Conservation (phyloP, 2,888 invertebrate genomes). For the Yponomeuta plumbellus region DNA sequence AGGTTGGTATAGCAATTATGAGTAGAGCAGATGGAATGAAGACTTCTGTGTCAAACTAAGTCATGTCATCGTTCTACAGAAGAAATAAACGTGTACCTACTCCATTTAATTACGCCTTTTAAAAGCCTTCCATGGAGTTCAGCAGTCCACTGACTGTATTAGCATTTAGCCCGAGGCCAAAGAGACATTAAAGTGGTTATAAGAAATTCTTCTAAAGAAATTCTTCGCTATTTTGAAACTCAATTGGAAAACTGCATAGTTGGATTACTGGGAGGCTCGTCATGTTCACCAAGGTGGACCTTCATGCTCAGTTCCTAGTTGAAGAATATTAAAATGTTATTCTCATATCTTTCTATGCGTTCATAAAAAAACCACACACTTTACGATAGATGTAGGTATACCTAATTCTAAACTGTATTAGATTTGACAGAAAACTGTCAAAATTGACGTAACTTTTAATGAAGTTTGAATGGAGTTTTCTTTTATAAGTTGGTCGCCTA, state of each 20-base stretch:
- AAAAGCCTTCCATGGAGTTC: constrained; percentile 61
- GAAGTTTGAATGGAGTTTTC: too few relatives aligned
- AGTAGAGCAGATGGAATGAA: too few relatives aligned
- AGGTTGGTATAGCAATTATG: too few relatives aligned
- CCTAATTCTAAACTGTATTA: too few relatives aligned
- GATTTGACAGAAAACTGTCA: too few relatives aligned
- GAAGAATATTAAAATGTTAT: neutral
- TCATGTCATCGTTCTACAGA: constrained; percentile 25
- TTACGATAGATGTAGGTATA: too few relatives aligned
- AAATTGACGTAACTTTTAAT: too few relatives aligned
- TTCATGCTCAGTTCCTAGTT: neutral
- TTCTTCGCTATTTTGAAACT: neutral
- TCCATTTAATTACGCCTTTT: constrained; percentile 64
- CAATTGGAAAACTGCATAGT: too few relatives aligned
- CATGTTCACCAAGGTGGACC: neutral
- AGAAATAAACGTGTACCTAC: constrained; percentile 69
- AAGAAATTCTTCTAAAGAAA: neutral
- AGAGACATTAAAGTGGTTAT: neutral
- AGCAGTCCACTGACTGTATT: constrained; percentile 34
- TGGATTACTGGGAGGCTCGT: too few relatives aligned
- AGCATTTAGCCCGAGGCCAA: constrained; percentile 5
- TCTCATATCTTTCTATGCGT: too few relatives aligned
- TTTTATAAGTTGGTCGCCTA: too few relatives aligned
- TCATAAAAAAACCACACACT: too few relatives aligned
- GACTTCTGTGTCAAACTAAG: neutral